Base-by-base conservation (phyloP, 2,888 invertebrate species). In the Chorisops tibialis region DNA sequence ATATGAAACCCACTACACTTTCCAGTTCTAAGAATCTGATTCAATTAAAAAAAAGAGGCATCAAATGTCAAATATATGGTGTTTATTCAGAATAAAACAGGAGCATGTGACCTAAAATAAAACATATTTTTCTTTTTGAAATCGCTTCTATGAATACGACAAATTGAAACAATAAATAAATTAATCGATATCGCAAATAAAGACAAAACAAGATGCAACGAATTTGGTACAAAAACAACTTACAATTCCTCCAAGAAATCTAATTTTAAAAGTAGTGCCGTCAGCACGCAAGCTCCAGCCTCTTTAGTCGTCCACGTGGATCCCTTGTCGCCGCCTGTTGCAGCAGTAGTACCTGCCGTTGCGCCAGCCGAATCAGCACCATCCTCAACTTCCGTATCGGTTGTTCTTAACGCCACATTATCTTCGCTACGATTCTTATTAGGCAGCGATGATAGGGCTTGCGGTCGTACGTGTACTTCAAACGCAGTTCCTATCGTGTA, bases 291-390 rank as follows among this genome's bases (percentile, higher is more conserved):
- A 49, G 79, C 78, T 6, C 78, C 78, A 1, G 77, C 76, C 65
- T 79, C 79, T 67, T 79, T 79, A 30, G 79, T 78, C 43, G 78
- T 77, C 78, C 78, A 78, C 48, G 70, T 70, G 1, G 73, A 70
- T 18, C 74, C 54, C 12, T 54, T 52, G 18, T 47, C 37, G 4
- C 38, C 9, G 9, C 14, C n/a, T 12, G 51, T 24, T 5, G 59
- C 49, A 19, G 56, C 54, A 2, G n/a, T n/a, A n/a, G n/a, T n/a
- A n/a, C n/a, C n/a, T n/a, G n/a, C n/a, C n/a, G n/a, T n/a, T 19
- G 43, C 56, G 19, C 47, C 47, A 16, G 48, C 24, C 39, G 14
- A 39, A 24, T 59, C 62, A 22, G 52, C 60, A 4, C 59, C 60
- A 16, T 65, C 65, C 11, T 30, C 38, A 4, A 38, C 47, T 18